A percentile compares a stretch with the other conserved stretches of the same genome.
Conservation (phyloP, 2,797 vertebrate genomes). For the Xiphorhynchus erythropygius region DNA sequence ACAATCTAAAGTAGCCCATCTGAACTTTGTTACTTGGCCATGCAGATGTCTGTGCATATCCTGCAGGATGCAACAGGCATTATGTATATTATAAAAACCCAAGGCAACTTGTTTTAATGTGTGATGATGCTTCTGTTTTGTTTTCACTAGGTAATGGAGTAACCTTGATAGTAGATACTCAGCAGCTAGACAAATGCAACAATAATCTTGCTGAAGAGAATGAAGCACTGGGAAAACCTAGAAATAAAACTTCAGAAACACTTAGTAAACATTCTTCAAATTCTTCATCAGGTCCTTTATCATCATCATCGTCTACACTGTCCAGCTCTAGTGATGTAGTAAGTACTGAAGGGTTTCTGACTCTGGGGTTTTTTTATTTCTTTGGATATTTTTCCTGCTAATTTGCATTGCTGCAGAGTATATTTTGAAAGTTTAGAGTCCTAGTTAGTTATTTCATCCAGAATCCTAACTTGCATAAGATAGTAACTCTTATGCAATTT, state of each 20-base stretch:
- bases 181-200: conserved; percentile 95
- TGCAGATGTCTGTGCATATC: neutral
- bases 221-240: conserved; percentile 81
- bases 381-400: fast-evolving
- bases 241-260: conserved; percentile 80
- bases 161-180: conserved; percentile 87
- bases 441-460: neutral
- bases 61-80: neutral
- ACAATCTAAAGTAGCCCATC: neutral
- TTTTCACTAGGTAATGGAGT: conserved; percentile 87
- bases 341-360: conserved; percentile 70
- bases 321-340: conserved; percentile 95
- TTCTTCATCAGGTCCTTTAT: conserved; percentile 90
- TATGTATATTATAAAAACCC: neutral
- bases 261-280: conserved; percentile 92
- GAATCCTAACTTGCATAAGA: conserved; percentile 42
- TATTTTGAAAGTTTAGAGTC: neutral
- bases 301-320: conserved; percentile 86
- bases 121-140: neutral
- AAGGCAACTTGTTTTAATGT: neutral
- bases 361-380: neutral
- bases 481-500: neutral
- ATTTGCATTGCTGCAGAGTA: neutral
- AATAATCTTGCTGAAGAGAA: conserved; percentile 90
- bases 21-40: neutral